A percentile compares a stretch with the other conserved stretches of the same genome.
Conservation (phyloP, 92 coral and sea anemone species). For the Anthopleura xanthogrammica region DNA sequence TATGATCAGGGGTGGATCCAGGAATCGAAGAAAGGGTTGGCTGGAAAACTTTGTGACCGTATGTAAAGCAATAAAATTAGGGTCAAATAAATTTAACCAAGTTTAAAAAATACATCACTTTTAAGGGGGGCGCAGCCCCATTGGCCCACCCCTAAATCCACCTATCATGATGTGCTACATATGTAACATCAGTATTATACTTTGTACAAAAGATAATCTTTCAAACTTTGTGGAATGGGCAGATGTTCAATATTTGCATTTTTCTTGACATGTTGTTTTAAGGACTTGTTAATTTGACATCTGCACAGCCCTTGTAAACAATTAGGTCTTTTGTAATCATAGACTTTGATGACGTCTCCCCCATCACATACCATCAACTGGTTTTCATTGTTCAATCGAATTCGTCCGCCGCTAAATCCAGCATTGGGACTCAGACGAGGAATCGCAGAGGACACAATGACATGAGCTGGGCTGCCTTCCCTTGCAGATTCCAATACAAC, state of each 20-base stretch:
- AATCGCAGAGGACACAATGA: slow-evolving; percentile 8
- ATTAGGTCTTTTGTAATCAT: background rate
- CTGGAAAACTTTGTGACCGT: too few relatives aligned
- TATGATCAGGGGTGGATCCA: too few relatives aligned
- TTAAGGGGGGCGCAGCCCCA: too few relatives aligned
- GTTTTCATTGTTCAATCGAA: background rate
- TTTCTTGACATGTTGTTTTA: background rate
- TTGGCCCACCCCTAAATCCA: too few relatives aligned
- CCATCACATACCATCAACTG: background rate
- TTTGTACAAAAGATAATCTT: slow-evolving; percentile 27
- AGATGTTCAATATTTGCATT: background rate
- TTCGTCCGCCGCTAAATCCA: background rate
- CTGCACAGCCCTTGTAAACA: slow-evolving; percentile 30
- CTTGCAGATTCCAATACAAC: slow-evolving; percentile 34
- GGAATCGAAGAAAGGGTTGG: too few relatives aligned
- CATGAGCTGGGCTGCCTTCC: slow-evolving; percentile 29
- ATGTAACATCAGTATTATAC: background rate
- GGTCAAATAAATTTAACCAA: too few relatives aligned
- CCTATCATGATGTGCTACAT: too few relatives aligned
- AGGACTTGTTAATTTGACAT: slow-evolving; percentile 18
- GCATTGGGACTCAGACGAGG: too few relatives aligned
- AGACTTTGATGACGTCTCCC: background rate
- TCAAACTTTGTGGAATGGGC: slow-evolving; percentile 14
- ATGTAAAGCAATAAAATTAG: too few relatives aligned
- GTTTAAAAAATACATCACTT: too few relatives aligned